Evolutionary conservation across 2,797 vertebrate species (phyloP).

Genomic region (Smutsia temminckii): DNA sequence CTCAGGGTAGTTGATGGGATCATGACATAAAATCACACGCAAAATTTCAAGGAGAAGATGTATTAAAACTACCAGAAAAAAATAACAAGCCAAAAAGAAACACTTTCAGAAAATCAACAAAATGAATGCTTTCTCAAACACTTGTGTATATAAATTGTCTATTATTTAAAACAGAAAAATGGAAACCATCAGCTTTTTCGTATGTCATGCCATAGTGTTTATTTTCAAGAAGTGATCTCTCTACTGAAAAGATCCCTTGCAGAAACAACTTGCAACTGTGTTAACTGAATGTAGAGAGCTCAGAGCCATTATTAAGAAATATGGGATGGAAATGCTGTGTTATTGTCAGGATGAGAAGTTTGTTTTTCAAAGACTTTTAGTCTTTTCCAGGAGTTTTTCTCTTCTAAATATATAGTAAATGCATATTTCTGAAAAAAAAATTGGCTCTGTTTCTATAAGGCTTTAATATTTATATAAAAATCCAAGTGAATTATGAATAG

Average conservation of each 20-base stretch:
- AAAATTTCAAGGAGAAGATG: slow-evolving; percentile 35
- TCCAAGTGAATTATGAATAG: not conserved
- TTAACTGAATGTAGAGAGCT: not conserved
- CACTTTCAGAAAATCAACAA: slow-evolving; percentile 10
- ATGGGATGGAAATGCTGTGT: not conserved
- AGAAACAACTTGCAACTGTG: not conserved
- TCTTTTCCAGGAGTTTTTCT: not conserved
- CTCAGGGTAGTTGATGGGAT: not conserved
- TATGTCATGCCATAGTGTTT: not conserved
- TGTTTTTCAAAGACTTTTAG: not conserved
- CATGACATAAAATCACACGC: not conserved
- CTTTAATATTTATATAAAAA: not conserved
- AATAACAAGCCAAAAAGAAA: not conserved
- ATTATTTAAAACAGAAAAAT: slow-evolving; percentile 15
- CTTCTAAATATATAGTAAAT: not conserved
- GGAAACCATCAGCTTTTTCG: not conserved
- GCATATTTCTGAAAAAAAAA: not conserved
- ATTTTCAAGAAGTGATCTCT: not conserved
- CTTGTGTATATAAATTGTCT: not conserved
- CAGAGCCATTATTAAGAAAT: not conserved
- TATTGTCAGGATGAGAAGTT: not conserved
- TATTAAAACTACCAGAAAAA: not conserved
- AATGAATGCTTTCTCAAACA: not conserved
- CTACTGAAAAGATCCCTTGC: not conserved
- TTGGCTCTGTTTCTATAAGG: not conserved